phyloP scores from a whole-genome alignment of 2,113 vertebrate genomes.

The Theropithecus gelada region DNA sequence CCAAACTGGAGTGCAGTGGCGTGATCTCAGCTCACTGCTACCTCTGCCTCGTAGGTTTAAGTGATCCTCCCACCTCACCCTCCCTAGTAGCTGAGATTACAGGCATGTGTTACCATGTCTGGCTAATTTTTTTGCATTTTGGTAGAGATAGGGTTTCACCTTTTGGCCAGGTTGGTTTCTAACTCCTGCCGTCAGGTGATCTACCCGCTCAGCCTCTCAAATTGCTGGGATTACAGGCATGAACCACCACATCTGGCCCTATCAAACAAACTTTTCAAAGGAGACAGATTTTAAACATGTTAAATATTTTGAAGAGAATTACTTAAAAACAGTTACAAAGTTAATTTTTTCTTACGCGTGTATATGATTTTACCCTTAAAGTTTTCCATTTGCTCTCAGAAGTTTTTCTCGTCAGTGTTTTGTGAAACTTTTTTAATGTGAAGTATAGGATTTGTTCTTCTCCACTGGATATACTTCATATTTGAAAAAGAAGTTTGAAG shows the following conservation, averaged over 20 bases:
- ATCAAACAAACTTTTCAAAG: neutral
- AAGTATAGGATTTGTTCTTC: neutral
- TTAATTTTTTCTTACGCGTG: neutral
- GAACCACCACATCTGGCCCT: neutral
- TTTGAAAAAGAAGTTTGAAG: neutral
- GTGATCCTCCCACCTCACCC: too few species aligned
- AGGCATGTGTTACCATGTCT: too few species aligned
- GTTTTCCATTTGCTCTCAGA: neutral
- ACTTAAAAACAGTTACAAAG: neutral
- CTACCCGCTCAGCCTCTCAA: too few species aligned
- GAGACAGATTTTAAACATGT: neutral
- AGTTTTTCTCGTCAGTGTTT: neutral
- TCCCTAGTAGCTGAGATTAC: too few species aligned
- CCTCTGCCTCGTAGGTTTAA: too few species aligned
- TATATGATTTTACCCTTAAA: neutral
- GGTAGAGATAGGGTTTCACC: too few species aligned
- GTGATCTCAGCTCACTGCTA: too few species aligned
- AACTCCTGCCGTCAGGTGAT: too few species aligned
- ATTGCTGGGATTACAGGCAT: too few species aligned
- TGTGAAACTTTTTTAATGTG: neutral
- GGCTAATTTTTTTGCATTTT: too few species aligned
- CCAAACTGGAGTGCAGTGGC: too few species aligned
- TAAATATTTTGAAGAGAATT: conserved; percentile 27
- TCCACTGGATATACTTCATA: neutral
- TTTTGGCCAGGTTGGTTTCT: too few species aligned